Conservation (phyloP, 2,888 invertebrate species). For the Xestia rhomboidea region DNA sequence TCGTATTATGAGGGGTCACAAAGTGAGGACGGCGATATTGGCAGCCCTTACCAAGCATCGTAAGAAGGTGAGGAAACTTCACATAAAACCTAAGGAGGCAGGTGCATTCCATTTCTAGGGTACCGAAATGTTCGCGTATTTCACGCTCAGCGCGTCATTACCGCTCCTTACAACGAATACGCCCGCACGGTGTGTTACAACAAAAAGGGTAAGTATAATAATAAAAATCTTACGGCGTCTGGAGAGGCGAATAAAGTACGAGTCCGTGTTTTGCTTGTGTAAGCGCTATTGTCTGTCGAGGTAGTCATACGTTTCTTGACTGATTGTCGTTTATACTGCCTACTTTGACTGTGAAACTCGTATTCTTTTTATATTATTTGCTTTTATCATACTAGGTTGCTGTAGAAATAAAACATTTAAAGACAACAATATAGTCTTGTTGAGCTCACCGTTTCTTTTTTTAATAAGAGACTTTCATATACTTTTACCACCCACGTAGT, state of each 20-base stretch:
- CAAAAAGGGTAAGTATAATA: constrained; percentile 86
- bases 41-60: constrained; percentile 86
- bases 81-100: constrained; percentile 90
- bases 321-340: constrained; percentile 61
- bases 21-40: constrained; percentile 89
- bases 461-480: constrained; percentile 41
- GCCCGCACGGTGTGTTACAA: constrained; percentile 77
- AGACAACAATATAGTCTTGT: constrained; percentile 31
- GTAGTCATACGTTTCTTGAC: constrained; percentile 55
- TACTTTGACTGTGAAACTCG: constrained; percentile 45
- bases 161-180: constrained; percentile 81
- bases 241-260: constrained; percentile 77
- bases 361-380: constrained; percentile 32
- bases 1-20: constrained; percentile 90
- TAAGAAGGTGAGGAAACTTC: constrained; percentile 89
- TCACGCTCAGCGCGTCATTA: constrained; percentile 88
- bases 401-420: constrained; percentile 40
- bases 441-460: constrained; percentile 16
- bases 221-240: constrained; percentile 86
- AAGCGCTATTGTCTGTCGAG: constrained; percentile 69
- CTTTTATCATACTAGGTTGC: constrained; percentile 20
- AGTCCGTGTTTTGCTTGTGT: constrained; percentile 76
- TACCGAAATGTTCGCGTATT: constrained; percentile 88
- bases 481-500: constrained; percentile 17
- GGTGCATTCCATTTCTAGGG: constrained; percentile 90